These are phyloP conservation scores for Anthopleura sola DNA, from an alignment of 64 coral and sea anemone species.

Conservation along the genomic window DNA sequence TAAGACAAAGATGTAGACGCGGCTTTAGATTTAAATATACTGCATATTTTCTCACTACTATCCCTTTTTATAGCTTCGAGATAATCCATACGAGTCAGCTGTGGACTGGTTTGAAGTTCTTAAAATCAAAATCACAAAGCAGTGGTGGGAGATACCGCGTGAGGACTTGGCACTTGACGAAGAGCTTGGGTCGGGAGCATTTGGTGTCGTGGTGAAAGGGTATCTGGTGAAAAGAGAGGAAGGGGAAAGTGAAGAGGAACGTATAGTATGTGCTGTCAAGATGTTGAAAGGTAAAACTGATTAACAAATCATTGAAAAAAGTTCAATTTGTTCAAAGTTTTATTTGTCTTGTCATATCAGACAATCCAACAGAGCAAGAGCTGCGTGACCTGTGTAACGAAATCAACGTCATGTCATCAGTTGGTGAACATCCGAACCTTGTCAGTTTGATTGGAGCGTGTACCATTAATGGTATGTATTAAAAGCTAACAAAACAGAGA, in stretches of 20 bases:
- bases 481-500: too few relatives aligned
- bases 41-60: too few relatives aligned
- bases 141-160: constrained; percentile 78
- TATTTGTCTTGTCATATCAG: constrained; percentile 19
- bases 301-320: neutral
- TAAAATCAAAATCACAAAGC: neutral
- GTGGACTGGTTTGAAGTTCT: constrained; percentile 3
- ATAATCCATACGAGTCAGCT: neutral
- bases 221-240: constrained; percentile 45
- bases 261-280: constrained; percentile 62
- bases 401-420: constrained; percentile 69
- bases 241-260: neutral
- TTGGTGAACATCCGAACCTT: constrained; percentile 77
- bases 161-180: constrained; percentile 41
- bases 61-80: neutral
- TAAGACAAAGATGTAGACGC: too few relatives aligned
- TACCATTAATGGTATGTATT: constrained; percentile 45
- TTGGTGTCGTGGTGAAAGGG: constrained; percentile 85
- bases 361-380: constrained; percentile 50
- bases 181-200: constrained; percentile 67
- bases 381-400: constrained; percentile 67
- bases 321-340: neutral
- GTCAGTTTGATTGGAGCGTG: constrained; percentile 81
- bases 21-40: too few relatives aligned
- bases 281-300: constrained; percentile 64